Percentiles rank a stretch among this genome's conserved stretches.
Evolutionary conservation across 1,140 invertebrate species (phyloP).

Genomic region (Habropoda laboriosa): DNA sequence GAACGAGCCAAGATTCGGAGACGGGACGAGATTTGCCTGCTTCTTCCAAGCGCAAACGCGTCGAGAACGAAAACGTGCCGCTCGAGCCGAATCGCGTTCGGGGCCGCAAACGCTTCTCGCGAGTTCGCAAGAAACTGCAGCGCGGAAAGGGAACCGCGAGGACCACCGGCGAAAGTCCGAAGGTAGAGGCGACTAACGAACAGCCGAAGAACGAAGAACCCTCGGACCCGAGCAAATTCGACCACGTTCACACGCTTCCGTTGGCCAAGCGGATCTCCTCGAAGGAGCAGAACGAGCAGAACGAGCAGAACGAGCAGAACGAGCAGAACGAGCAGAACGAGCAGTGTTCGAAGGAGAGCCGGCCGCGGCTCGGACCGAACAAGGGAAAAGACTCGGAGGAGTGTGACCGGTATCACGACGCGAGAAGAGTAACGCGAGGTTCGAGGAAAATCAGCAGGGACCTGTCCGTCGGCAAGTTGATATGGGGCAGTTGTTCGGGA

Average conservation of each 20-base stretch:
- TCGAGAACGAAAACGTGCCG: background rate
- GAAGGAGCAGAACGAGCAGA: background rate
- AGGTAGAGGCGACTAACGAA: too few relatives aligned
- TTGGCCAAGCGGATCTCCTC: background rate
- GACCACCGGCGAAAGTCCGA: background rate
- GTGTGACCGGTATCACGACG: background rate
- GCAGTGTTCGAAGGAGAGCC: too few relatives aligned
- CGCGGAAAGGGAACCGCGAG: too few relatives aligned
- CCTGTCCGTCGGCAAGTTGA: slow-evolving; percentile 53
- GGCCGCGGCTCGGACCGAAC: too few relatives aligned
- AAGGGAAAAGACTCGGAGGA: background rate
- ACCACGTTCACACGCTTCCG: background rate
- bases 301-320: too few relatives aligned
- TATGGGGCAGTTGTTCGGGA: slow-evolving; percentile 66
- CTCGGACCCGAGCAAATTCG: background rate
- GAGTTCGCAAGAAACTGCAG: too few relatives aligned
- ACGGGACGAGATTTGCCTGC: too few relatives aligned
- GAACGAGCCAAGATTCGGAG: too few relatives aligned
- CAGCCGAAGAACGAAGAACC: background rate
- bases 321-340: background rate
- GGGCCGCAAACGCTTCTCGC: background rate
- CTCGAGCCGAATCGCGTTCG: too few relatives aligned
- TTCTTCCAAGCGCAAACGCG: background rate
- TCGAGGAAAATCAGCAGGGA: slow-evolving; percentile 38
- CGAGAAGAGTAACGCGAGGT: slow-evolving; percentile 52